Conservation (phyloP, 2,113 vertebrate genomes). For the Morphnarchus princeps region DNA sequence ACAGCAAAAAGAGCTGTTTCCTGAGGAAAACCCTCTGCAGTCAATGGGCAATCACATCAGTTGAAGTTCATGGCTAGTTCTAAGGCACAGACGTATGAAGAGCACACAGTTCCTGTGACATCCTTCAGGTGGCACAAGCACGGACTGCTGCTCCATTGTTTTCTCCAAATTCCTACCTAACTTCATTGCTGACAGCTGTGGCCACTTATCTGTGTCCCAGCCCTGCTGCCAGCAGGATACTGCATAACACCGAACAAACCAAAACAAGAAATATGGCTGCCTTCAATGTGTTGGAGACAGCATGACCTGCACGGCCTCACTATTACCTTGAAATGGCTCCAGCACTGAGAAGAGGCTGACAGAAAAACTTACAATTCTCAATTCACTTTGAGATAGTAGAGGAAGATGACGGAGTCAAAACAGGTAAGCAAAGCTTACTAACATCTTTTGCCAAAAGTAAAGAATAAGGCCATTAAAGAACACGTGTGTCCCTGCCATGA, state of each 20-base stretch:
- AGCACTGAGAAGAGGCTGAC: neutral
- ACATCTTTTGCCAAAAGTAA: neutral
- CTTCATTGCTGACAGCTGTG: neutral
- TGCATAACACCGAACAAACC: neutral
- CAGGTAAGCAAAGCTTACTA: neutral
- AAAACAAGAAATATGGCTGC: neutral
- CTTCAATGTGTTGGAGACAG: neutral
- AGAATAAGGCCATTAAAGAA: neutral
- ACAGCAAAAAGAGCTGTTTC: neutral
- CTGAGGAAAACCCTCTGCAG: neutral
- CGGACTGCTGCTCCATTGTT: neutral
- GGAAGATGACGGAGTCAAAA: neutral
- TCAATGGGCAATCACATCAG: neutral
- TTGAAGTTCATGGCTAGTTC: neutral
- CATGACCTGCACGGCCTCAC: neutral
- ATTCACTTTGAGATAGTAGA: neutral
- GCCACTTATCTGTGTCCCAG: neutral
- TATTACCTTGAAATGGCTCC: neutral
- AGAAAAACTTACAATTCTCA: neutral
- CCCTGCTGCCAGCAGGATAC: neutral
- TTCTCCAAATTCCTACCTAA: neutral
- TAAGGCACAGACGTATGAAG: neutral
- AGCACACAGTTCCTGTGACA: neutral
- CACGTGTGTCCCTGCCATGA: neutral
- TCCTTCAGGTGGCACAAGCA: neutral